Evolutionary conservation across 2,113 vertebrate genomes (phyloP), one percentile per base, ranked within the genome.

Genomic region (Butorides virescens): DNA sequence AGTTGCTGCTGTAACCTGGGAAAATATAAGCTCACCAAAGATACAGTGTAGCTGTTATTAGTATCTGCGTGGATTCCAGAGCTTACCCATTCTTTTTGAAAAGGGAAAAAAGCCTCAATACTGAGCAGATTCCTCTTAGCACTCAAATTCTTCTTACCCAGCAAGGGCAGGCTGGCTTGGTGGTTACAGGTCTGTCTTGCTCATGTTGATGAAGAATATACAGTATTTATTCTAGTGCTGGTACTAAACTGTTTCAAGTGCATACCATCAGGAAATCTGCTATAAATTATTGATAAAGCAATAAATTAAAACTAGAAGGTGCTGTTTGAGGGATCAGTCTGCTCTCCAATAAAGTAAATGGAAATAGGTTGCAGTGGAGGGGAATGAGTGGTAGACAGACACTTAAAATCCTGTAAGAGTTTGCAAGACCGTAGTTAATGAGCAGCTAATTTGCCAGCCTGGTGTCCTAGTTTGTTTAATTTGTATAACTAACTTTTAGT

Each of bases 31-130:
- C 58, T 53, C 4, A 3, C 50, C 72, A 67, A 46, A 84, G 37
- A 46, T 11, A 32, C 10, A 50, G 4, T 37, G 1, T 0, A 46
- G 32, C 13, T 32, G 32, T n/a, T 73, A 8, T 1, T 42, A 50
- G 37, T 36, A 52, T 46, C 32, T 27, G n/a, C 0, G 3, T 34
- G 50, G 39, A 71, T 65, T 70, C 81, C 34, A 21, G 91, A 88
- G 49, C 56, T 77, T 27, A 26, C 10, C 30, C 5, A 7, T 46
- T 58, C 14, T n/a, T 83, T 42, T 15, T 63, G 72, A 63, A 77
- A 55, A 44, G 16, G 34, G 5, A 23, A 42, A 29, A 68, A 65
- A 49, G 26, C 23, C 49, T 62, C 70, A 21, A 5, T 44, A 26
- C 37, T 19, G 37, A 25, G 15, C 15, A 80, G 16, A 53, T 73